Base-by-base conservation (phyloP, 2,797 vertebrate species). In the Rhinella marina region DNA sequence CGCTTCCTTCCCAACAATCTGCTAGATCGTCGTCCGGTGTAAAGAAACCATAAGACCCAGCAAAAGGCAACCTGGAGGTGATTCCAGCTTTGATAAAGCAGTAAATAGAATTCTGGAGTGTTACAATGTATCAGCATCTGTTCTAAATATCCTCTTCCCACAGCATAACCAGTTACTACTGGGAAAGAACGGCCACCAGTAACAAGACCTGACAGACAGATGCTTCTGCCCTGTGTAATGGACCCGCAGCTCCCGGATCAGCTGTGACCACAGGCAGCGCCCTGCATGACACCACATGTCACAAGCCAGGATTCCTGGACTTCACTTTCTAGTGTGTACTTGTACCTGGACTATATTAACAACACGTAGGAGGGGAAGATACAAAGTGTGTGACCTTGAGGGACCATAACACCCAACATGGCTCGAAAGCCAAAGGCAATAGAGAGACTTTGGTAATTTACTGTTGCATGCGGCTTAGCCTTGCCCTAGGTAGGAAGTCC, bases 111-210 rank as follows among this genome's bases (percentile, higher is more conserved):
- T 5, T 41, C 41, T 41, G 41, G 4, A 32, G 9, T 17, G 9
- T 73, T 48, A 73, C 19, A 73, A 2, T 21, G 29, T 73, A 73
- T 41, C 70, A 75, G n/a, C 8, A 10, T 52, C 5, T 68, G 64
- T 70, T 72, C 70, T 70, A 27, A 82, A 82, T 82, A 82, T 82
- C 81, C 25, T 70, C 13, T 82, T 82, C 64, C 81, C 64, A 72
- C 66, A 83, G 64, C 70, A 52, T 48, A 82, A 16, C 5, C 21
- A 16, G 54, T 61, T 27, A 32, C 59, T 32, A 29, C 66, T 50
- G 64, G 57, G 8, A n/a, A 41, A 21, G 7, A 59, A 48, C 10
- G 0, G 57, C 50, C 50, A 32, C 29, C 32, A 16, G 81, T 70
- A 83, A 83, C 54, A 52, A 72, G 50, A 83, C 29, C 48, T 10